Conservation (phyloP, 2,888 invertebrate species). For the Cantharis lateralis region DNA sequence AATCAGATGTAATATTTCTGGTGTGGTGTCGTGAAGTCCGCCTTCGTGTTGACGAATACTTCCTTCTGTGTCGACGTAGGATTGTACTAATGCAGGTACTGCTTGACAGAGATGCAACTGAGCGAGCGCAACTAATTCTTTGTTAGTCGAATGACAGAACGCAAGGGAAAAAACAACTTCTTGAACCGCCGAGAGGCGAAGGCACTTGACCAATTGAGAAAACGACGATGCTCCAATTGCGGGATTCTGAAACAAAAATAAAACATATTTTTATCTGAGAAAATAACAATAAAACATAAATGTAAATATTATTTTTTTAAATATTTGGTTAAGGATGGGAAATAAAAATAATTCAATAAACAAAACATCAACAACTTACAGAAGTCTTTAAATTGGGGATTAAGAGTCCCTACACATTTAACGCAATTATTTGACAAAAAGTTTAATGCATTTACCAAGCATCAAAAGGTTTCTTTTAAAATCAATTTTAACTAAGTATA, state of each 20-base stretch:
- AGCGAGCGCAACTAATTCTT: constrained; percentile 75
- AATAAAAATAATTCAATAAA: too few relatives aligned
- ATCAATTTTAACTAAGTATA: too few relatives aligned
- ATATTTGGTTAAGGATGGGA: too few relatives aligned
- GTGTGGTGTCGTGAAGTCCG: constrained; percentile 87
- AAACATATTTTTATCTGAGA: not conserved
- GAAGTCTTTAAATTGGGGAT: too few relatives aligned
- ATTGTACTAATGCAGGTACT: constrained; percentile 82
- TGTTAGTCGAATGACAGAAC: constrained; percentile 77
- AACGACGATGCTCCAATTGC: constrained; percentile 81
- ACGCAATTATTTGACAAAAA: too few relatives aligned
- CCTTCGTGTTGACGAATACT: constrained; percentile 72
- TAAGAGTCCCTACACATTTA: too few relatives aligned
- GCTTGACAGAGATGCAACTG: constrained; percentile 79
- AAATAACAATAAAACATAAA: not conserved
- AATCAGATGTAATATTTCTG: constrained; percentile 86
- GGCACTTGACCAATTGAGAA: constrained; percentile 80
- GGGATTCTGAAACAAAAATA: constrained; percentile 65
- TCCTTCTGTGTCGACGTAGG: constrained; percentile 83
- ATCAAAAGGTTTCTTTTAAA: too few relatives aligned
- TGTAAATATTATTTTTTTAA: too few relatives aligned
- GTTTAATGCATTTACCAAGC: too few relatives aligned
- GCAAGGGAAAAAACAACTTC: constrained; percentile 91
- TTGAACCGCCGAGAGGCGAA: constrained; percentile 85
- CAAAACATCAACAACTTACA: too few relatives aligned